A percentile compares a stretch with the other conserved stretches of the same genome.
Conservation (phyloP, 2,888 invertebrate genomes). For the Philereme vetulata region DNA sequence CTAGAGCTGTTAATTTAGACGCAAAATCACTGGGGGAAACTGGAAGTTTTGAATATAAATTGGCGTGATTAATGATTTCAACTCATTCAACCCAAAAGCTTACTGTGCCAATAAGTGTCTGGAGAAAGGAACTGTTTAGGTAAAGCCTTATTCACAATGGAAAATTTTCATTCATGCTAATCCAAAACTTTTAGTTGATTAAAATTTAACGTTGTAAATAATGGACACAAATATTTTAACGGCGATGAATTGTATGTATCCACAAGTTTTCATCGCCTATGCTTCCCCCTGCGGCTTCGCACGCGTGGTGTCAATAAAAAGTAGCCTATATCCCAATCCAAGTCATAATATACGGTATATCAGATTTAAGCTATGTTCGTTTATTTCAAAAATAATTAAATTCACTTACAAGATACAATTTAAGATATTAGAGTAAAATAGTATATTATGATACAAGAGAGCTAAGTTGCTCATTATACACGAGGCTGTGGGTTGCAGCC, state of each 20-base stretch:
- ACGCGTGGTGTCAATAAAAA: no score
- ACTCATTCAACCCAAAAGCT: conserved; percentile 41
- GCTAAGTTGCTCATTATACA: no score
- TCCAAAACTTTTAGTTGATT: conserved; percentile 42
- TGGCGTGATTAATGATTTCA: conserved; percentile 46
- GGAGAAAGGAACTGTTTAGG: conserved; percentile 36
- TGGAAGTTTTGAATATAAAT: conserved; percentile 47
- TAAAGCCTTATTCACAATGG: conserved; percentile 34
- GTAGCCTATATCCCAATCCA: no score
- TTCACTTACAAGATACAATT: no score
- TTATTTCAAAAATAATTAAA: no score
- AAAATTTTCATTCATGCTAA: conserved; percentile 36
- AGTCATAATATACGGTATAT: no score
- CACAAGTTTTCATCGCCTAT: not conserved
- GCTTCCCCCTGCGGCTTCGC: no score
- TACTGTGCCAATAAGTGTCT: conserved; percentile 44
- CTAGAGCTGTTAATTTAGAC: conserved; percentile 44
- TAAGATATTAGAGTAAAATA: no score
- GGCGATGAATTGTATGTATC: not conserved
- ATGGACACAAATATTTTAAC: conserved; percentile 27
- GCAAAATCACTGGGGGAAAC: conserved; percentile 40
- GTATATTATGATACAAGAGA: no score
- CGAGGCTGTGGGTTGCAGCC: no score
- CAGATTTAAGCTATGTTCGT: no score
- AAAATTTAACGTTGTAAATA: conserved; percentile 32